Evolutionary conservation across 2,888 invertebrate species (phyloP).

Genomic region (Leptogaster cylindrica): DNA sequence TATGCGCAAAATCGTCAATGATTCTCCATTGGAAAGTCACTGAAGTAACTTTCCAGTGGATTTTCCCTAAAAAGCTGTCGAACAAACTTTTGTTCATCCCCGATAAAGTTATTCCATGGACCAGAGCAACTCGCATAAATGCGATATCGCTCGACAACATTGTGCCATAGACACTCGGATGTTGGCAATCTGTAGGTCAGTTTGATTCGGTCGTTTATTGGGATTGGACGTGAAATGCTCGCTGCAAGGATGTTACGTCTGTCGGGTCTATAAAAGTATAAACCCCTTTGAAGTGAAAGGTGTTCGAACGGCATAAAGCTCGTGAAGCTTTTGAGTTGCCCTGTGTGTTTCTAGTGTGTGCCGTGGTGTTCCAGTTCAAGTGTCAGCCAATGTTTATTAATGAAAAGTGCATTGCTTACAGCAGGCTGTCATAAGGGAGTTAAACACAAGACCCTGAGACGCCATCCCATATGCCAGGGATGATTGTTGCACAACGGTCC

Average conservation of each 20-base stretch:
- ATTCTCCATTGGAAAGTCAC: too few relatives aligned
- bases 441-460: background rate
- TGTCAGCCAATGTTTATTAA: conserved; percentile 34
- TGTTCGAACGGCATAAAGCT: background rate
- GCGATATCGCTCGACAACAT: too few relatives aligned
- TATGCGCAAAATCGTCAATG: too few relatives aligned
- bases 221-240: background rate
- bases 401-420: conserved; percentile 22
- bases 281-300: too few relatives aligned
- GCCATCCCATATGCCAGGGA: conserved; percentile 32
- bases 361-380: conserved; percentile 12
- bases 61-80: too few relatives aligned
- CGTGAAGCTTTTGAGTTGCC: background rate
- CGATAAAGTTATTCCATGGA: too few relatives aligned
- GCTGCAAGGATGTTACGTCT: background rate
- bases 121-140: too few relatives aligned
- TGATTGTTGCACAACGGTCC: conserved; percentile 20
- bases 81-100: too few relatives aligned
- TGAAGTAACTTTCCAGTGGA: too few relatives aligned
- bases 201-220: conserved; percentile 21
- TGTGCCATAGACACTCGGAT: too few relatives aligned
- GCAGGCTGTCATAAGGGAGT: background rate
- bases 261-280: conserved; percentile 1
- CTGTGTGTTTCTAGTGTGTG: conserved; percentile 4
- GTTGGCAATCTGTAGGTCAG: too few relatives aligned